Conservation (phyloP, 2,797 vertebrate species). For the Phrynocephalus forsythii region DNA sequence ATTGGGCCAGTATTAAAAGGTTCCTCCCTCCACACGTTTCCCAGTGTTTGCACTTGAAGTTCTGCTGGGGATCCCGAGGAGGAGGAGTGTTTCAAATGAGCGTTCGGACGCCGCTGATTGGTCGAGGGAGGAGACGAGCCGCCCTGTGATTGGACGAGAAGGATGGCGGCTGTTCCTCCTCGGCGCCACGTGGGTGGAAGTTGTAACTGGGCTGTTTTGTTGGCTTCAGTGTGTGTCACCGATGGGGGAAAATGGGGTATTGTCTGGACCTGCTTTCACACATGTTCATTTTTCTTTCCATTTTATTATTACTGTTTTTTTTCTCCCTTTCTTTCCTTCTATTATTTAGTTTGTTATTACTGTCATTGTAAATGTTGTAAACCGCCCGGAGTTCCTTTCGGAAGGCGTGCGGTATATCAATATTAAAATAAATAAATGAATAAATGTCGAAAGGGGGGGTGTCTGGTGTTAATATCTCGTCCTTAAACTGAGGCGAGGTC, state of each 20-base stretch:
- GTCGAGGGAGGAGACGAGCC: background rate
- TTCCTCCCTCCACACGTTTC: accelerated
- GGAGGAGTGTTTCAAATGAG: conserved; percentile 54
- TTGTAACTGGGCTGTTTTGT: accelerated
- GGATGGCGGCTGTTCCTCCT: background rate
- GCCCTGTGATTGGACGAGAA: conserved; percentile 26
- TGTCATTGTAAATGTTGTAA: too few species aligned
- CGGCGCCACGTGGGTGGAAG: conserved; percentile 44
- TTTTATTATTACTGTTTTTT: too few species aligned
- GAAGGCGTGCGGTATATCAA: too few species aligned
- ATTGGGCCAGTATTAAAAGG: background rate
- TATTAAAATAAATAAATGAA: too few species aligned
- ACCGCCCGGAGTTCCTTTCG: too few species aligned
- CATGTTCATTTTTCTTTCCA: background rate
- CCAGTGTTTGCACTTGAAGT: background rate
- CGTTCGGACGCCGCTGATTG: conserved; percentile 43
- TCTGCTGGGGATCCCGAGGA: conserved; percentile 5
- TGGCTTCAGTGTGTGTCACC: background rate
- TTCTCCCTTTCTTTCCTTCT: too few species aligned
- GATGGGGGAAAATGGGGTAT: background rate
- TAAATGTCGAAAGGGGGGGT: too few species aligned
- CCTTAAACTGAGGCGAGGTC: too few species aligned
- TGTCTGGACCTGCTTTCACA: background rate
- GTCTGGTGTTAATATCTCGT: too few species aligned
- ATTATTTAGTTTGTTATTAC: too few species aligned